phyloP scores from a whole-genome alignment of 1,140 invertebrate species.

The Mercenaria mercenaria region DNA sequence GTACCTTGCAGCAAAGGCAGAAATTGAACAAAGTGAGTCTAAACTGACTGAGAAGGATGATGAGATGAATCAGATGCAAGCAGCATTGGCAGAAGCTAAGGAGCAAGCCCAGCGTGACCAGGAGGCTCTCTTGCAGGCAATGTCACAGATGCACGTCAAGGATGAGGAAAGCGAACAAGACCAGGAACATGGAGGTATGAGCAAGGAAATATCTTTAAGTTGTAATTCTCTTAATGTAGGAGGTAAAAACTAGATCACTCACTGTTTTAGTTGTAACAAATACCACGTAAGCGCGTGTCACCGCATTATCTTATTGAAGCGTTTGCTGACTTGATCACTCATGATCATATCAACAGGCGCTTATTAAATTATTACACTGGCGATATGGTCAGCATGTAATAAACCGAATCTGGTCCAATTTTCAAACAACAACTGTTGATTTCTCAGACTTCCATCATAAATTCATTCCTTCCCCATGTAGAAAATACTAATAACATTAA shows the following conservation, averaged over 20 bases:
- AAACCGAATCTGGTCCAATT: too few relatives aligned
- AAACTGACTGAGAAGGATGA: constrained; percentile 84
- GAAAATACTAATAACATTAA: too few relatives aligned
- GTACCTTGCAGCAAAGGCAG: constrained; percentile 69
- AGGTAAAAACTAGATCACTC: not conserved
- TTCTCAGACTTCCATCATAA: too few relatives aligned
- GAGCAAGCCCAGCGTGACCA: constrained; percentile 87
- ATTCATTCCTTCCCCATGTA: too few relatives aligned
- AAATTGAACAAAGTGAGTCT: constrained; percentile 72
- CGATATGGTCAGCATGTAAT: too few relatives aligned
- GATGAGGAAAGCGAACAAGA: constrained; percentile 76
- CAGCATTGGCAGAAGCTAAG: constrained; percentile 87
- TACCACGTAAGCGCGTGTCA: too few relatives aligned
- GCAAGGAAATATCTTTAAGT: too few relatives aligned
- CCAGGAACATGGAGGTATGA: constrained; percentile 50
- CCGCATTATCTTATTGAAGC: too few relatives aligned
- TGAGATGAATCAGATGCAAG: constrained; percentile 88
- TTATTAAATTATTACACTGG: too few relatives aligned
- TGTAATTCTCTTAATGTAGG: not conserved
- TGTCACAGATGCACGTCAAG: constrained; percentile 71
- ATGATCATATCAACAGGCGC: too few relatives aligned
- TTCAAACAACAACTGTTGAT: too few relatives aligned
- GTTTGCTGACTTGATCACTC: too few relatives aligned
- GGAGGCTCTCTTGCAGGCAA: constrained; percentile 88
- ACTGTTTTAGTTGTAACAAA: not conserved